Evolutionary conservation across 2,113 vertebrate species (phyloP).

Genomic region (Zeus faber): DNA sequence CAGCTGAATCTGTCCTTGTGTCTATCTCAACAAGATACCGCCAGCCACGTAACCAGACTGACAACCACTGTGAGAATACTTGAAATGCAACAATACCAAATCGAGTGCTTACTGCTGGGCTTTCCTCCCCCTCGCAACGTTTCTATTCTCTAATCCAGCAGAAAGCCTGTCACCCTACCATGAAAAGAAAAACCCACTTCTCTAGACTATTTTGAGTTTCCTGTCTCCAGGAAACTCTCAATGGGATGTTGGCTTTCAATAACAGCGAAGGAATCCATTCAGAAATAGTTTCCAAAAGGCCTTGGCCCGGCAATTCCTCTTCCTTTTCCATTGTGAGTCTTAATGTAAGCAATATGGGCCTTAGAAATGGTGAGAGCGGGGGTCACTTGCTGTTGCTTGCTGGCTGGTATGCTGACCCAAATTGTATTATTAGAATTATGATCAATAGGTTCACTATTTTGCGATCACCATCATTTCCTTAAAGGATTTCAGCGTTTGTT

Average conservation of each 20-base stretch:
- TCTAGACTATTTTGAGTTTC: conserved; percentile 22
- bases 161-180: conserved; percentile 40
- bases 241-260: conserved; percentile 36
- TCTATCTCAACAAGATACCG: too few species aligned
- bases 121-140: conserved; percentile 19
- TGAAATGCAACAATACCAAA: too few species aligned
- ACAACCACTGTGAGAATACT: too few species aligned
- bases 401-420: background rate
- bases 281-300: conserved; percentile 14
- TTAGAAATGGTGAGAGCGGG: background rate
- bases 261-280: conserved; percentile 26
- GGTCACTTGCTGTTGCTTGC: background rate
- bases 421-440: too few species aligned
- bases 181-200: conserved; percentile 53
- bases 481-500: too few species aligned
- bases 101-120: too few species aligned
- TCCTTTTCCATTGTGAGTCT: background rate
- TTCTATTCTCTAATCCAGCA: too few species aligned
- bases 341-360: background rate
- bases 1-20: too few species aligned
- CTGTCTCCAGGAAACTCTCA: conserved; percentile 47
- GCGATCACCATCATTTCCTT: too few species aligned
- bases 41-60: too few species aligned
- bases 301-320: background rate
- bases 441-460: too few species aligned